Evolutionary conservation across 2,888 invertebrate genomes (phyloP).

Genomic region (Junonia oenone): DNA sequence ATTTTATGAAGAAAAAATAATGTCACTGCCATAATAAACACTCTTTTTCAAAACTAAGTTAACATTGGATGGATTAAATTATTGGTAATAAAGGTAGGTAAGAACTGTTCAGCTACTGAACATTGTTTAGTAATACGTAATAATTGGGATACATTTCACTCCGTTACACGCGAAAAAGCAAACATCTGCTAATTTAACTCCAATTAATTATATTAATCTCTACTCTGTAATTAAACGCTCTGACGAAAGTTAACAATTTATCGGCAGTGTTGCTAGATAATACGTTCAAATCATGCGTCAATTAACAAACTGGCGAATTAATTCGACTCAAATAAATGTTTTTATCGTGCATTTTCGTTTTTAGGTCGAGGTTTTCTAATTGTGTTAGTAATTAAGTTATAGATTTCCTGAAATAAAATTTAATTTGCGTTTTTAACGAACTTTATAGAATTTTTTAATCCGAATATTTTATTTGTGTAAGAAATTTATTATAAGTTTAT

Average conservation of each 20-base stretch:
- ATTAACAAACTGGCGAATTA: no score
- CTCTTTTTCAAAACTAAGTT: no score
- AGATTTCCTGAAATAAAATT: neutral
- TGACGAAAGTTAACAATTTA: conserved; percentile 4
- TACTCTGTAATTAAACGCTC: conserved; percentile 17
- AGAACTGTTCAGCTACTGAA: no score
- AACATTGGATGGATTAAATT: no score
- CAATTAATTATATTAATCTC: no score
- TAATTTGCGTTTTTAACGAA: neutral
- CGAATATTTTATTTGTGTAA: neutral
- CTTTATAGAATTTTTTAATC: neutral
- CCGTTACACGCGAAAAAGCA: conserved; percentile 8
- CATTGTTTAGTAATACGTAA: neutral
- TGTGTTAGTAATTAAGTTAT: neutral
- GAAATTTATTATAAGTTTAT: no score
- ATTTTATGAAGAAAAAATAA: no score
- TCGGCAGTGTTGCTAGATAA: neutral
- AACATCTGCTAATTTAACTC: conserved; percentile 12
- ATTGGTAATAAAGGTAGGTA: neutral
- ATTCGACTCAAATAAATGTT: no score
- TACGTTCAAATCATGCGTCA: neutral
- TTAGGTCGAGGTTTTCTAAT: neutral
- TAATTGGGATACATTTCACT: conserved; percentile 4
- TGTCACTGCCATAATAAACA: no score
- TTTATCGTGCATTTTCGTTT: neutral